Evolutionary conservation across 1,140 invertebrate genomes (phyloP).

Genomic region (Drosophila santomea): DNA sequence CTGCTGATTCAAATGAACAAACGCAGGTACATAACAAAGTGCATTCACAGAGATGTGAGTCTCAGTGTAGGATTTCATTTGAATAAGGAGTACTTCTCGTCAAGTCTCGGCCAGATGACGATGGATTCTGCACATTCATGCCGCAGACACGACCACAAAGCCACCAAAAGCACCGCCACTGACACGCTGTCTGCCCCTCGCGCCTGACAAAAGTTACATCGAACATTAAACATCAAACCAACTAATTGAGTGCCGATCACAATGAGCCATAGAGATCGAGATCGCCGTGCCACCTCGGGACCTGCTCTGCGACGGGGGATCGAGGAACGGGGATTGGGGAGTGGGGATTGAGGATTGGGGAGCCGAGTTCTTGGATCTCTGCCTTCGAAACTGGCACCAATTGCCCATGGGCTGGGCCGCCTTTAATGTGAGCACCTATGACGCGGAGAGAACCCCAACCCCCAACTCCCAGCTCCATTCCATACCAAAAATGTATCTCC

Average conservation of each 20-base stretch:
- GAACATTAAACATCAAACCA: slow-evolving; percentile 77
- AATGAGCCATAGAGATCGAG: slow-evolving; percentile 69
- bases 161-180: slow-evolving; percentile 77
- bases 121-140: slow-evolving; percentile 76
- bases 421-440: slow-evolving; percentile 74
- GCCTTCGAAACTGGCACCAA: slow-evolving; percentile 3
- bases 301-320: slow-evolving; percentile 24
- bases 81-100: slow-evolving; percentile 44
- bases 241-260: slow-evolving; percentile 80
- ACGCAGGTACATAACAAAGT: too few relatives aligned
- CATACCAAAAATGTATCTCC: slow-evolving; percentile 48
- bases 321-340: too few relatives aligned
- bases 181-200: slow-evolving; percentile 68
- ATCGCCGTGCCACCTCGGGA: slow-evolving; percentile 34
- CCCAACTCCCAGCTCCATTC: not conserved
- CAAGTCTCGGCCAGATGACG: slow-evolving; percentile 31
- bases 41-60: not conserved
- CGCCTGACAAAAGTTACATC: slow-evolving; percentile 79
- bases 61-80: slow-evolving; percentile 25
- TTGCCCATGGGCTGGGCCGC: slow-evolving; percentile 39
- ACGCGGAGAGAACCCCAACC: slow-evolving; percentile 30
- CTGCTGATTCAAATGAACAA: too few relatives aligned
- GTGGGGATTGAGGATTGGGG: not conserved
- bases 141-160: slow-evolving; percentile 69
- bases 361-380: slow-evolving; percentile 11